Conservation (phyloP, 2,888 invertebrate species). For the Andrena fulva region DNA sequence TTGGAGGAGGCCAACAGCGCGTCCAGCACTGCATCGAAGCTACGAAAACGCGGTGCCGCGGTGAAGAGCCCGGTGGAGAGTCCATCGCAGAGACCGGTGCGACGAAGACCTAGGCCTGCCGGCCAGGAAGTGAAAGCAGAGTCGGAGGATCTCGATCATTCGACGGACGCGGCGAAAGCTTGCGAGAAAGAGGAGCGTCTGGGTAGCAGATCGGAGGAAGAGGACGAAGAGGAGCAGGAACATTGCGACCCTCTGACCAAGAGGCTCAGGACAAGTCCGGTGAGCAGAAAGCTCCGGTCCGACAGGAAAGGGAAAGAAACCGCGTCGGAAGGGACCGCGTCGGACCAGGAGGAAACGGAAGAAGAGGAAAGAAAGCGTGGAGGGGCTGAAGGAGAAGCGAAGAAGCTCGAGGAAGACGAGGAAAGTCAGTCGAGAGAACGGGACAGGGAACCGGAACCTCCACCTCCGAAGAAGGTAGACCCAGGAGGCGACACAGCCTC, state of each 20-base stretch:
- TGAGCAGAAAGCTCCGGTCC: slow-evolving; percentile 73
- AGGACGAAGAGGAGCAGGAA: slow-evolving; percentile 68
- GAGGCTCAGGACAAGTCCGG: slow-evolving; percentile 75
- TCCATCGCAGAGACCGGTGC: slow-evolving; percentile 73
- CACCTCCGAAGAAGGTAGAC: slow-evolving; percentile 77
- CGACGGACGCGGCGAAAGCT: slow-evolving; percentile 22
- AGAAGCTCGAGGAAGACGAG: slow-evolving; percentile 72
- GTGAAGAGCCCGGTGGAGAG: slow-evolving; percentile 74
- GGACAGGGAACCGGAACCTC: slow-evolving; percentile 82
- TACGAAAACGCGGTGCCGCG: slow-evolving; percentile 77
- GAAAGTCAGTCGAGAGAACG: slow-evolving; percentile 80
- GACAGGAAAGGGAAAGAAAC: slow-evolving; percentile 63
- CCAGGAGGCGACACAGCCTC: slow-evolving; percentile 66
- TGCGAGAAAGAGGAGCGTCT: slow-evolving; percentile 63
- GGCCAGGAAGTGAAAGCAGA: slow-evolving; percentile 61
- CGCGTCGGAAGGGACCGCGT: slow-evolving; percentile 39
- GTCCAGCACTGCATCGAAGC: slow-evolving; percentile 76
- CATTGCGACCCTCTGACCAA: slow-evolving; percentile 76
- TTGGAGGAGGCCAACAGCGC: slow-evolving; percentile 81
- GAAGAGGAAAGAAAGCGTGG: slow-evolving; percentile 36
- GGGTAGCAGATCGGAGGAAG: slow-evolving; percentile 53
- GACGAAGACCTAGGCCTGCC: slow-evolving; percentile 68
- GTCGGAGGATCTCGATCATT: slow-evolving; percentile 34
- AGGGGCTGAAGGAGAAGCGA: slow-evolving; percentile 41
- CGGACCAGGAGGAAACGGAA: slow-evolving; percentile 58